Evolutionary conservation across 2,888 invertebrate species (phyloP).

Genomic region (Lepidocyrtinus sp.): DNA sequence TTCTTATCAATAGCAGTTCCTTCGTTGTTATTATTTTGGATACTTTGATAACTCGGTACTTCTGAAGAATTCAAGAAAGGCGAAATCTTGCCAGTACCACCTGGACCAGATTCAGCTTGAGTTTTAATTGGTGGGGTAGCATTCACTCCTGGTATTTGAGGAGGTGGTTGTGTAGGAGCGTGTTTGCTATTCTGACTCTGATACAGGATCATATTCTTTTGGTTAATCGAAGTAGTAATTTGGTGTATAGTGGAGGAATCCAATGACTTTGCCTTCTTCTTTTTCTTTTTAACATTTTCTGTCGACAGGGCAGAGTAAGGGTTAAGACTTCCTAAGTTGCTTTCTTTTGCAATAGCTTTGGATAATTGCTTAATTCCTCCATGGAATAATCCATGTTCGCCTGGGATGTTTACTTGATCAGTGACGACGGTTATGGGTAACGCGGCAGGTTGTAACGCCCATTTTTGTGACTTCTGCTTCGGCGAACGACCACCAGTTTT

Average conservation of each 20-base stretch:
- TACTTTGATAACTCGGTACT: neutral
- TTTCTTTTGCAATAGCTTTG: neutral
- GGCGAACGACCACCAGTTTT: neutral
- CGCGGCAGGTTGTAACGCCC: constrained; percentile 44
- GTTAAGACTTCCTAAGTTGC: neutral
- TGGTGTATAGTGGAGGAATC: constrained; percentile 12
- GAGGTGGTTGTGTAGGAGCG: too few species aligned
- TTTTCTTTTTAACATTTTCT: neutral
- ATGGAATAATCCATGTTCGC: neutral
- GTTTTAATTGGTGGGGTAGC: too few species aligned
- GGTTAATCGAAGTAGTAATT: too few species aligned
- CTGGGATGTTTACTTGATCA: constrained; percentile 5
- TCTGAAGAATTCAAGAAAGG: neutral
- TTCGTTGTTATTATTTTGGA: neutral
- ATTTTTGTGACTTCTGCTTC: constrained; percentile 25
- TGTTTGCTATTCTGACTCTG: too few species aligned
- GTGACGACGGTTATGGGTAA: constrained; percentile 53
- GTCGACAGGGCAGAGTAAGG: neutral
- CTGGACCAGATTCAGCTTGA: too few species aligned
- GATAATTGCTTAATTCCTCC: neutral
- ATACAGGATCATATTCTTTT: too few species aligned
- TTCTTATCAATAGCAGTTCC: neutral
- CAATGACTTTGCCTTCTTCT: constrained; percentile 17
- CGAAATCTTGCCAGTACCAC: neutral
- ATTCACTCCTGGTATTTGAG: too few species aligned